These are phyloP conservation scores for Gephyroberyx darwinii DNA, from an alignment of 2,797 vertebrate species.

Conservation along the genomic window DNA sequence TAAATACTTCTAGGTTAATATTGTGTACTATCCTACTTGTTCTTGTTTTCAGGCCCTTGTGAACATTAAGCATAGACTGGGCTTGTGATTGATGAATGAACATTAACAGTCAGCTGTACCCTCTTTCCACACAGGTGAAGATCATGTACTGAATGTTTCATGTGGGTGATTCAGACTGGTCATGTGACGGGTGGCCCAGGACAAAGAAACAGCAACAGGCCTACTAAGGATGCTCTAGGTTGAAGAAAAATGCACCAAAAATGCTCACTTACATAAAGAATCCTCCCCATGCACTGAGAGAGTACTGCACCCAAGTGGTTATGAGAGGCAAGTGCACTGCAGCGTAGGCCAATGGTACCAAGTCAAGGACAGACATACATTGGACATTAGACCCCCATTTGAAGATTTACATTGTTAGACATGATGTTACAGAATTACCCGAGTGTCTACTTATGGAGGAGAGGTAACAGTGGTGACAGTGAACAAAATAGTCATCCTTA, in stretches of 20 bases:
- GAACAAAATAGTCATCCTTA: not conserved
- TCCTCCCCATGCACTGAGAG: constrained; percentile 31
- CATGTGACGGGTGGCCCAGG: constrained; percentile 41
- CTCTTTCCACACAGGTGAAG: constrained; percentile 15
- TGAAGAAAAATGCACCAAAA: not conserved
- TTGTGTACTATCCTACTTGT: not conserved
- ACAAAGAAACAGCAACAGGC: constrained; percentile 35
- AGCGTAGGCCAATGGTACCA: too few species aligned
- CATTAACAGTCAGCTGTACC: constrained; percentile 16
- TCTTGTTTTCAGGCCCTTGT: not conserved
- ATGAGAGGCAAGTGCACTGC: constrained; percentile 38
- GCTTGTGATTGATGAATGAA: not conserved
- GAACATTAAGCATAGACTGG: not conserved
- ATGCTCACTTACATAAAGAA: not conserved
- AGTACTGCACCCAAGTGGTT: constrained; percentile 77
- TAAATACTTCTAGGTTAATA: not conserved
- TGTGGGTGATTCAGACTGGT: constrained; percentile 69
- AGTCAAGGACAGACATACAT: too few species aligned
- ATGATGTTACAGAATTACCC: not conserved
- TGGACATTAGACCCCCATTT: too few species aligned
- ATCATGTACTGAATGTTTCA: constrained; percentile 52
- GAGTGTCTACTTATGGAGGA: not conserved
- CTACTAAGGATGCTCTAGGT: constrained; percentile 24
- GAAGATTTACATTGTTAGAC: not conserved
- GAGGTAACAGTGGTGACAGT: not conserved